Percentiles rank a stretch among this genome's conserved stretches.
These are phyloP conservation scores for Tinea trinotella DNA, from an alignment of 2,888 invertebrate genomes.

Conservation along the genomic window DNA sequence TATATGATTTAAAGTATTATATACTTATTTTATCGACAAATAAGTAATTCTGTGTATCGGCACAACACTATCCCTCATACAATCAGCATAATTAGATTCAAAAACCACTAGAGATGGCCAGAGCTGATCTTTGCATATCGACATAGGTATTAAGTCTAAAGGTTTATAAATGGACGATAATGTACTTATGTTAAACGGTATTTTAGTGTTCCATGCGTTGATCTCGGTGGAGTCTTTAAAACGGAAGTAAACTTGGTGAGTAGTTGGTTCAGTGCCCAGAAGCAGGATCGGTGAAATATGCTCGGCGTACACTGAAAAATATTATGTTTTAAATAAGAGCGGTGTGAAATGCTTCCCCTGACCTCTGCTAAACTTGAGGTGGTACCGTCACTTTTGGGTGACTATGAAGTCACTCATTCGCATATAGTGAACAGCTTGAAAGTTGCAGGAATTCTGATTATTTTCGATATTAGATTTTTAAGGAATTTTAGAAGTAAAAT, in stretches of 20 bases:
- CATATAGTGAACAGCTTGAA: no score
- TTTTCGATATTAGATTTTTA: no score
- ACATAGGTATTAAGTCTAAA: conserved; percentile 64
- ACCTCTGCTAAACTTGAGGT: no score
- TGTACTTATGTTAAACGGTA: conserved; percentile 48
- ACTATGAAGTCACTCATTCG: no score
- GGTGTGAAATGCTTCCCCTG: no score
- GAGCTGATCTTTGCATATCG: conserved; percentile 66
- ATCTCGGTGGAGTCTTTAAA: conserved; percentile 61
- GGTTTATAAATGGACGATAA: conserved; percentile 67
- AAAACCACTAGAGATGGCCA: conserved; percentile 68
- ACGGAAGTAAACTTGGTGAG: conserved; percentile 55
- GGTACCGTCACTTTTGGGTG: no score
- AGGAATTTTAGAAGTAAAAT: no score
- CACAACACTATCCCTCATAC: conserved; percentile 53
- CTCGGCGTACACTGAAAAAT: conserved; percentile 42
- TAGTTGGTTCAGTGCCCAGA: conserved; percentile 34
- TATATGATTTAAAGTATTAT: background rate
- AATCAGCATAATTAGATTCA: conserved; percentile 76
- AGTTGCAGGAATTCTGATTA: no score
- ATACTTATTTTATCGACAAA: conserved; percentile 20
- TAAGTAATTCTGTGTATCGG: conserved; percentile 44
- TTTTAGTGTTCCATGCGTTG: conserved; percentile 70
- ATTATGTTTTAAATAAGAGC: no score
- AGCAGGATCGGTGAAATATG: conserved; percentile 38